Base-by-base conservation (phyloP, 2,113 vertebrate species). In the Saccopteryx leptura region DNA sequence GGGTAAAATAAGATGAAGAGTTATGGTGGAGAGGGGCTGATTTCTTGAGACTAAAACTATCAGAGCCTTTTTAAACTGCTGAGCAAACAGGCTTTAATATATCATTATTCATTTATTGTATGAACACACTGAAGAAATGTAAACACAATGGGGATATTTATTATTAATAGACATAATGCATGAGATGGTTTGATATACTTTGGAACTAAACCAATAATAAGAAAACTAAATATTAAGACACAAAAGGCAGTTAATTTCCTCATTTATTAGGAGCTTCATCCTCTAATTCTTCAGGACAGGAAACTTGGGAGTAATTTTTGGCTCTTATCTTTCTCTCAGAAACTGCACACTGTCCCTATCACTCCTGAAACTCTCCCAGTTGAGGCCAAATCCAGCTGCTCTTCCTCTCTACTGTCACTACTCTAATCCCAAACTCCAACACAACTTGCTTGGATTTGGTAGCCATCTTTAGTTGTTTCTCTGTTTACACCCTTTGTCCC, bases 111-210 rank as follows among this genome's bases (percentile, higher is more conserved):
- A 91, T 96, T 96, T 95, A 75, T 94, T 79, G 56, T 89, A 52
- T 28, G 65, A 94, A 88, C 71, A 72, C 66, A 71, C 9, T 76
- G 23, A 94, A 94, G 48, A 93, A 96, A 90, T 90, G 15, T 79
- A 18, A 52, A 78, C 81, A 79, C 11, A 76, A 66, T 28, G 23
- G 17, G 4, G 50, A 71, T 88, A 82, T 88, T 93, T 95, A 92
- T 96, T 94, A 96, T 95, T 97, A 92, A 83, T 93, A 87, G 65
- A 56, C 6, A 31, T 48, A 94, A 80, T 80, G 2, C 52, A 74
- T 74, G n/a, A 88, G 39, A 72, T 24, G 14, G n/a, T 78, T 82
- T 92, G 78, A 60, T 83, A 56, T 85, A 60, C 61, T 33, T 26
- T 83, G 60, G 79, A 92, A 65, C 48, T 92, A 86, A 94, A n/a